Conservation (phyloP, 1,140 invertebrate species). For the Pygmarrhopalites habei region DNA sequence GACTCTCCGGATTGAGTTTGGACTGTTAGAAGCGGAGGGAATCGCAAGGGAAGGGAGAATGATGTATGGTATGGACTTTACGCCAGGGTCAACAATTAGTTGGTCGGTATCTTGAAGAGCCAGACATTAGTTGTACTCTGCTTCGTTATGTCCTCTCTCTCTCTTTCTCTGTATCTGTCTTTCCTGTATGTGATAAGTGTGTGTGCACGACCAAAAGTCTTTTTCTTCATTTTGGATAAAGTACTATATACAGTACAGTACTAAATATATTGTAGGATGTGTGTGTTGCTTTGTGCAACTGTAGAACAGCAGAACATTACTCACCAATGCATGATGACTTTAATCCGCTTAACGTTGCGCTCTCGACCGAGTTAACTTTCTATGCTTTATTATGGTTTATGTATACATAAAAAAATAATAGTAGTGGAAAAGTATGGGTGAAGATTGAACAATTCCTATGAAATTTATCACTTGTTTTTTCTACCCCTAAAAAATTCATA, state of each 20-base stretch:
- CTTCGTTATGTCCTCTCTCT: background rate
- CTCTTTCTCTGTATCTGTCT: background rate
- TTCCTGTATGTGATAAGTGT: background rate
- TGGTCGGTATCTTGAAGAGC: slow-evolving; percentile 23
- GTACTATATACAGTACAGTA: too few species aligned
- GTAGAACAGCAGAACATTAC: slow-evolving; percentile 29
- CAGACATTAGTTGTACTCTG: slow-evolving; percentile 11
- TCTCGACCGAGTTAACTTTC: slow-evolving; percentile 1
- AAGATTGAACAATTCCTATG: too few species aligned
- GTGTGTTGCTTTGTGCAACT: background rate
- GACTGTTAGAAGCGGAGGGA: too few species aligned
- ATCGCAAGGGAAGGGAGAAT: too few species aligned
- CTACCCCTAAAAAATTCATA: too few species aligned
- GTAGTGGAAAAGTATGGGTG: background rate
- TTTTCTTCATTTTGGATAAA: too few species aligned
- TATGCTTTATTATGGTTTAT: background rate
- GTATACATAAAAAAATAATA: background rate
- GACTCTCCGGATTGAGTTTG: too few species aligned
- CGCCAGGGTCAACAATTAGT: slow-evolving; percentile 30
- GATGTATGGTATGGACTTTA: too few species aligned
- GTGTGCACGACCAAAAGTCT: too few species aligned
- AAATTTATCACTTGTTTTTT: too few species aligned
- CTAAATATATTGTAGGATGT: too few species aligned
- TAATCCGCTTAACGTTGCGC: slow-evolving; percentile 34
- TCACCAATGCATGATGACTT: slow-evolving; percentile 36